These are phyloP conservation scores for Alexandromys fortis DNA, from an alignment of 2,113 vertebrate genomes.

Conservation along the genomic window DNA sequence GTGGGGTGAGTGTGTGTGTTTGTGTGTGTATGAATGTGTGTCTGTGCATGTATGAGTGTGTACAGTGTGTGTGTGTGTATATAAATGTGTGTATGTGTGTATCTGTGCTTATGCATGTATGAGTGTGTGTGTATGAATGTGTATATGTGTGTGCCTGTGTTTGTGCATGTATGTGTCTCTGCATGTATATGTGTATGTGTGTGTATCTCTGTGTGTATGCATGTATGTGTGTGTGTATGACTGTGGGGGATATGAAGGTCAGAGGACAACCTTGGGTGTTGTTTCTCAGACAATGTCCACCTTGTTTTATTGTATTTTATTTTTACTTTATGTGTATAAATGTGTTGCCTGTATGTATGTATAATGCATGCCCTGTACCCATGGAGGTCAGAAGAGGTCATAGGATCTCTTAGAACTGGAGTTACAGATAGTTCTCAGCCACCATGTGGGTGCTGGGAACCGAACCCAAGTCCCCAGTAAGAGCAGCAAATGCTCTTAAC, in stretches of 20 bases:
- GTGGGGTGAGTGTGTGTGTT: neutral
- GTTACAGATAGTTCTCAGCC: neutral
- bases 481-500: neutral
- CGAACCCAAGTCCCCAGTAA: neutral
- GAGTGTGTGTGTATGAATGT: neutral
- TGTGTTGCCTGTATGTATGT: neutral
- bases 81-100: neutral
- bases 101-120: too few species aligned
- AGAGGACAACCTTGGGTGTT: neutral
- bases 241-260: too few species aligned
- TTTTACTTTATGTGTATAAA: neutral
- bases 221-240: neutral
- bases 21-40: too few species aligned
- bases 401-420: neutral
- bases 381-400: neutral
- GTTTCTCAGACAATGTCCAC: neutral
- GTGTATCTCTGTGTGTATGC: neutral
- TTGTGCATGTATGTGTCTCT: too few species aligned
- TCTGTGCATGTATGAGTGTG: too few species aligned
- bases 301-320: neutral
- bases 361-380: neutral
- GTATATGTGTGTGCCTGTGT: neutral
- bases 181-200: neutral
- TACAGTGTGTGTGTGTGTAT: too few species aligned
- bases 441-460: neutral